Conservation (phyloP, 2,113 vertebrate genomes). For the Elephas maximus region DNA sequence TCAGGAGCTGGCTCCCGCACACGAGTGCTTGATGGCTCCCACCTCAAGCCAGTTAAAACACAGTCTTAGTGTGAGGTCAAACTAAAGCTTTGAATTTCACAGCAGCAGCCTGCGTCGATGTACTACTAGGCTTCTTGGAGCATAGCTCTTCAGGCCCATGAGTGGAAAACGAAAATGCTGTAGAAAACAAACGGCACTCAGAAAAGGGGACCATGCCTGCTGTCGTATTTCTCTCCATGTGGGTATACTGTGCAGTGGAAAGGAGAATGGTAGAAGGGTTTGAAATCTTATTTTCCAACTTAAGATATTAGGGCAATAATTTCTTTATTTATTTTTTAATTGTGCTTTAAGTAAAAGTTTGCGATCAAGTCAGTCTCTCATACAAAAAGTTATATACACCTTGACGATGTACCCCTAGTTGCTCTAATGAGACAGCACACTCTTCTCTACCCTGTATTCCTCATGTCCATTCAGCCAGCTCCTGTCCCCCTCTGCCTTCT, state of each 20-base stretch:
- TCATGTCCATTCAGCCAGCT: no score
- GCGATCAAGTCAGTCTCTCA: no score
- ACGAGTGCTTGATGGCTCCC: neutral
- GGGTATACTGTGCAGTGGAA: neutral
- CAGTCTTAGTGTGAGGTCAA: constrained; percentile 22
- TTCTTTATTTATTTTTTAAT: neutral
- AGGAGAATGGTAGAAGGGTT: neutral
- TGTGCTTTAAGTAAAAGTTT: no score
- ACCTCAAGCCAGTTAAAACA: neutral
- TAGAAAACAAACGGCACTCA: neutral
- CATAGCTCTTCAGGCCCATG: neutral
- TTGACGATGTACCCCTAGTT: no score
- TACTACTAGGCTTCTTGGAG: constrained; percentile 12
- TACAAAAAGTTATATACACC: no score
- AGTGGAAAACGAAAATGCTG: neutral
- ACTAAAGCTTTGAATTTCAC: constrained; percentile 51
- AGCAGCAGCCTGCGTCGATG: constrained; percentile 32
- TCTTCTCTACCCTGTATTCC: no score
- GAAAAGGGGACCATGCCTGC: neutral
- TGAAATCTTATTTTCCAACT: neutral
- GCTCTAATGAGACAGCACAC: no score
- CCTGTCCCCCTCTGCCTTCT: no score
- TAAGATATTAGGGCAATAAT: neutral
- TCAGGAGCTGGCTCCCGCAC: neutral
- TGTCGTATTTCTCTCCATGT: neutral